Evolutionary conservation across 2,797 vertebrate genomes (phyloP).

Genomic region (Coendou prehensilis): DNA sequence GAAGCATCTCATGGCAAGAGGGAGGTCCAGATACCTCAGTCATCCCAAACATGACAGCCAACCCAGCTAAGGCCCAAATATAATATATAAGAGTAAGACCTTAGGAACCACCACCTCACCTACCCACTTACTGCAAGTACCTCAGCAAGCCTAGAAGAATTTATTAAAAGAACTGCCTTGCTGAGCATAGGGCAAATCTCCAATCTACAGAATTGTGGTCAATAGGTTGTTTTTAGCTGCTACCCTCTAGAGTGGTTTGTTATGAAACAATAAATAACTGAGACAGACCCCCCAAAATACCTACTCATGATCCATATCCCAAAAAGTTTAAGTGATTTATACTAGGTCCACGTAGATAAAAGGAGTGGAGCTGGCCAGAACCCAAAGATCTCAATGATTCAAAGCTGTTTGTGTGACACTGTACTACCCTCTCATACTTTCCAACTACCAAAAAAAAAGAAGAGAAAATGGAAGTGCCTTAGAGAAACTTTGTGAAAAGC

Average conservation of each 20-base stretch:
- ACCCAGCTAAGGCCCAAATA: not conserved
- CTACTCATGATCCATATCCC: not conserved
- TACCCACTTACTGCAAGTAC: not conserved
- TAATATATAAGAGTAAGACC: not conserved
- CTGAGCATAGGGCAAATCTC: not conserved
- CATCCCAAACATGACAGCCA: not conserved
- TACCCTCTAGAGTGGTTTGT: conserved; percentile 2
- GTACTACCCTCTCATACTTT: not conserved
- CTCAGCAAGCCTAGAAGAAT: not conserved
- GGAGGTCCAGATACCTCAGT: not conserved
- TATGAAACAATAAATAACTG: conserved; percentile 14
- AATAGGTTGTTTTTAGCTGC: conserved; percentile 16
- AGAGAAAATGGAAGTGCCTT: not conserved
- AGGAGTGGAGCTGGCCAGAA: not conserved
- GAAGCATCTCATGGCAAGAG: not conserved
- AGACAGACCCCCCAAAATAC: not conserved
- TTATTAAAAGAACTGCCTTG: not conserved
- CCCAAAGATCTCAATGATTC: not conserved
- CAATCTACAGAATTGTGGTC: not conserved
- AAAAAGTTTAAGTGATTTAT: conserved; percentile 1
- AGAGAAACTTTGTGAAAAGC: conserved; percentile 2
- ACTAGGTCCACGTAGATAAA: not conserved
- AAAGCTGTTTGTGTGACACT: conserved; percentile 2
- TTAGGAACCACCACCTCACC: no score
- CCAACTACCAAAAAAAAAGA: conserved; percentile 19